Evolutionary conservation across 2,113 vertebrate species (phyloP).

Genomic region (Rostratula benghalensis): DNA sequence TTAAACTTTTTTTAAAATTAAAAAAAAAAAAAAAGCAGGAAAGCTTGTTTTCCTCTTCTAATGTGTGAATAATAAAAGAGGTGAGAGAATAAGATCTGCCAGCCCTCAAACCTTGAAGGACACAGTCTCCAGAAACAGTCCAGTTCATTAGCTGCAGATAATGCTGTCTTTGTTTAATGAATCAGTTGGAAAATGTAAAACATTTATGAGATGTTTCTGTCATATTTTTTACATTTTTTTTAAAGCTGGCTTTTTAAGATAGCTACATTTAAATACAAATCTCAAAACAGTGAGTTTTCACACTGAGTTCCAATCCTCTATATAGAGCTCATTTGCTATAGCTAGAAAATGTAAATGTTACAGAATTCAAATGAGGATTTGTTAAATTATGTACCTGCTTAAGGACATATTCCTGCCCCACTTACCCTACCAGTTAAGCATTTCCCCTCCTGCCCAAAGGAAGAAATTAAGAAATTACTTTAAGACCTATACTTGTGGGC

Average conservation of each 20-base stretch:
- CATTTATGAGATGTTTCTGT: neutral
- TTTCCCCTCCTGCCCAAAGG: neutral
- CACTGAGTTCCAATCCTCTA: neutral
- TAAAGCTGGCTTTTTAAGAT: neutral
- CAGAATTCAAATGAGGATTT: neutral
- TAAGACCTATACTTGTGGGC: neutral
- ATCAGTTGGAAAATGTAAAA: neutral
- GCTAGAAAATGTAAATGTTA: neutral
- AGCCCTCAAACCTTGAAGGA: conserved; percentile 28
- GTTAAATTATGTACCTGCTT: neutral
- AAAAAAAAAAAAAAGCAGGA: neutral
- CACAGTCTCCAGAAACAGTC: neutral
- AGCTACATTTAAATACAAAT: neutral
- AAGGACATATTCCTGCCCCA: neutral
- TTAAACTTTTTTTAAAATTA: neutral
- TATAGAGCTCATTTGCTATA: neutral
- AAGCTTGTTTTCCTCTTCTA: neutral
- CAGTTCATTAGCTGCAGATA: conserved; percentile 16
- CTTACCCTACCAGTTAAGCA: neutral
- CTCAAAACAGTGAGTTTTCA: neutral
- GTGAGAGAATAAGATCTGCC: neutral
- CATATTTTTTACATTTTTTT: neutral
- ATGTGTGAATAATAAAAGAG: neutral
- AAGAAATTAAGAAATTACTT: conserved; percentile 26
- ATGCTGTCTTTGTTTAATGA: conserved; percentile 8